Evolutionary conservation across 2,888 invertebrate species (phyloP), one percentile per base, ranked within the genome.

Genomic region (Ptilodon capucinus): DNA sequence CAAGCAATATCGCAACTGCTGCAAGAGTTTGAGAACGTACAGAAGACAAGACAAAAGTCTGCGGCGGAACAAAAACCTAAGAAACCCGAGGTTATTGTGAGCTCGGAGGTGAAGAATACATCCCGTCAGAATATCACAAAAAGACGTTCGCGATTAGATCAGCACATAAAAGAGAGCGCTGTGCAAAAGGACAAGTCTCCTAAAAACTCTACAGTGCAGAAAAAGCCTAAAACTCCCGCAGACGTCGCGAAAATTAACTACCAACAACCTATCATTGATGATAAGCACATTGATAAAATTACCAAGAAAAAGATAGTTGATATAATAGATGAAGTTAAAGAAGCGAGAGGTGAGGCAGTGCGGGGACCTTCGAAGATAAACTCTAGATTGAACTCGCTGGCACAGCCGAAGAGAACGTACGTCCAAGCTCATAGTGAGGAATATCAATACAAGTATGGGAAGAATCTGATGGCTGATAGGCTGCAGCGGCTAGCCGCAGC

Each of bases 331-430:
- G 87, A 88, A 64, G 84, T 68, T 3, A 89, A 84, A 64, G 89
- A 91, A 74, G 79, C 87, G 0, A 77, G 84, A 48, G 90, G 90
- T 0, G 88, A 91, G 66, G 90, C 89, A n/a, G 88, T 91, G 4
- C 75, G 84, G 6, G 90, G 90, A 0, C 89, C 89, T 30, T 71
- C 79, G 0, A 84, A 78, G 62, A 53, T 69, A 4, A 68, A 57
- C 50, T 76, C 87, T 18, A 77, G 90, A 48, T 60, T 91, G 28
- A 74, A 87, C 42, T 71, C 77, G 17, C 71, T 91, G 44, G 88
- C 91, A 11, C 89, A 90, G 54, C 91, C 91, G 9, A 86, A 84
- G 60, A 81, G 72, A 44, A 51, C 73, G 0, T 84, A 88, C 54
- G 79, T 82, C 5, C 79, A 81, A 59, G 81, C 85, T 23, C 83